These are phyloP conservation scores for Hylyphantes graminicola DNA, from an alignment of 1,140 invertebrate genomes.

Conservation along the genomic window DNA sequence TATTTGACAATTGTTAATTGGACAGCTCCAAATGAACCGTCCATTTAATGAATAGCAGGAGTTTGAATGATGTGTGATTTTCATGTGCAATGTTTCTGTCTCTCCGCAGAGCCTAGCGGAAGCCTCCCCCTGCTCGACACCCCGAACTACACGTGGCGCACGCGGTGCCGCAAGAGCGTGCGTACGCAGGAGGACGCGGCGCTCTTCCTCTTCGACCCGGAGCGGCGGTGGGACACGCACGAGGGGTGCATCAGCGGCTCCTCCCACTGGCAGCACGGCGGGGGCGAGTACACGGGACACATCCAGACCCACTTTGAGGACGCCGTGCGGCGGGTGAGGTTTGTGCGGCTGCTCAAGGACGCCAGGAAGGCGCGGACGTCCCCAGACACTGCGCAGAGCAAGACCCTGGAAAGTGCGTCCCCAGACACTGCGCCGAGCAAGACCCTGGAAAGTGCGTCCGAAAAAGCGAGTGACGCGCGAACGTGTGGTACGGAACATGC, in stretches of 20 bases:
- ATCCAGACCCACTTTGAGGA: slow-evolving; percentile 88
- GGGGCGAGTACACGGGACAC: slow-evolving; percentile 76
- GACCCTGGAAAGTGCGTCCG: not conserved
- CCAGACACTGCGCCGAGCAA: not conserved
- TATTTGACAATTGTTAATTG: too few relatives aligned
- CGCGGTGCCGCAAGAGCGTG: slow-evolving; percentile 62
- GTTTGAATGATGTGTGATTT: too few relatives aligned
- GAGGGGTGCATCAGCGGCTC: slow-evolving; percentile 67
- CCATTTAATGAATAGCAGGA: too few relatives aligned
- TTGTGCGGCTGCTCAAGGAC: slow-evolving; percentile 76
- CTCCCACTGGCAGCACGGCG: slow-evolving; percentile 69
- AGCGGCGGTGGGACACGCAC: slow-evolving; percentile 63
- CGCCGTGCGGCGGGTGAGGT: slow-evolving; percentile 82
- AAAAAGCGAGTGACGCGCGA: not conserved
- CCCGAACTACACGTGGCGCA: slow-evolving; percentile 62
- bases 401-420: slow-evolving; percentile 7
- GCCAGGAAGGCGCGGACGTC: slow-evolving; percentile 37
- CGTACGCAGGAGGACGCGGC: slow-evolving; percentile 55
- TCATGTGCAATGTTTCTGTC: too few relatives aligned
- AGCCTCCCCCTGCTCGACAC: slow-evolving; percentile 57
- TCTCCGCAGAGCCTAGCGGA: too few relatives aligned
- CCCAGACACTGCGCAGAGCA: slow-evolving; percentile 47
- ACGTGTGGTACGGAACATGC: slow-evolving; percentile 13
- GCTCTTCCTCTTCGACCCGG: slow-evolving; percentile 61
- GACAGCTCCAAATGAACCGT: too few relatives aligned